Conservation (phyloP, 92 coral and sea anemone species). For the Parazoanthus darwini region DNA sequence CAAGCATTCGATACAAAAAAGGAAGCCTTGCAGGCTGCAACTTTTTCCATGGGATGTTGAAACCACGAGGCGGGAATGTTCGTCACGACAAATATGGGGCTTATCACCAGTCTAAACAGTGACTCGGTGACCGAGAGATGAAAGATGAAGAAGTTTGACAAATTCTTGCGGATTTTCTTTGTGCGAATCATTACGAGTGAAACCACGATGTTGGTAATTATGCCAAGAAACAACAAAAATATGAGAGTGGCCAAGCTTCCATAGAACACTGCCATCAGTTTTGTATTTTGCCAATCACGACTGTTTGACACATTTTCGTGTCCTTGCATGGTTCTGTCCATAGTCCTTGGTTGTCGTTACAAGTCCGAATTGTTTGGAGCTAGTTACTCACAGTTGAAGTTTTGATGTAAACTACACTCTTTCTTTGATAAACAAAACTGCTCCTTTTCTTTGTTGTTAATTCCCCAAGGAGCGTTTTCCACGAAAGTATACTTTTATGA, state of each 20-base stretch:
- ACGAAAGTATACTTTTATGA: background rate
- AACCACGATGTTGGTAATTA: conserved; percentile 34
- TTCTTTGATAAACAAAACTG: background rate
- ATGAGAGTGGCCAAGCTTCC: background rate
- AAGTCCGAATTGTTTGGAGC: background rate
- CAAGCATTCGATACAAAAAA: conserved; percentile 28
- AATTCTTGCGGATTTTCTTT: conserved; percentile 34
- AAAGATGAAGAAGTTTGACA: conserved; percentile 37
- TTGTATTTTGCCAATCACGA: background rate
- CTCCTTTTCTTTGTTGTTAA: background rate
- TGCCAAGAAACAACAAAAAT: conserved; percentile 6
- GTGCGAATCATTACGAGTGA: conserved; percentile 43
- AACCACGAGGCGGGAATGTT: background rate
- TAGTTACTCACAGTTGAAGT: background rate
- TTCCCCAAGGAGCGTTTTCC: background rate
- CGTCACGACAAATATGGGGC: conserved; percentile 11
- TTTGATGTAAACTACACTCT: background rate
- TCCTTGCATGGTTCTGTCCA: background rate
- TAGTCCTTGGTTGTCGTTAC: too few relatives aligned
- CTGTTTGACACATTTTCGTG: background rate
- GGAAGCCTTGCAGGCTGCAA: conserved; percentile 23
- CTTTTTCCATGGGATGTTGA: background rate
- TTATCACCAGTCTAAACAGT: conserved; percentile 25
- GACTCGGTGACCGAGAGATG: conserved; percentile 41
- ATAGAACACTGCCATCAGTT: background rate